Evolutionary conservation across 2,888 invertebrate species (phyloP).

Genomic region (Drosophila paramelanica): DNA sequence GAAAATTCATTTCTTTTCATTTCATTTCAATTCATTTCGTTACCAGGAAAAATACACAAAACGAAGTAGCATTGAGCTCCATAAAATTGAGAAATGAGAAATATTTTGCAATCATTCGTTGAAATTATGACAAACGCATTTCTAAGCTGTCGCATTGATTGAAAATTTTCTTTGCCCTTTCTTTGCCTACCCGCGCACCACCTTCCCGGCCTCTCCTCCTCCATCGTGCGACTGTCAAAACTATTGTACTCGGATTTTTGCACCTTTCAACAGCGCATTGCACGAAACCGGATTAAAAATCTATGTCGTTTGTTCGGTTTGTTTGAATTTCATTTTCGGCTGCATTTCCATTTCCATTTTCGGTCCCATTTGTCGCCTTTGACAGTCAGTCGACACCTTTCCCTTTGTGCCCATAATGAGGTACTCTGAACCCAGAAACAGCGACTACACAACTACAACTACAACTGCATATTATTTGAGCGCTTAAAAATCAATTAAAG

Average conservation of each 20-base stretch:
- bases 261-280: conserved; percentile 58
- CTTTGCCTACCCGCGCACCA: conserved; percentile 1
- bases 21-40: conserved; percentile 46
- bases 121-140: conserved; percentile 79
- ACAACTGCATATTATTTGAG: conserved; percentile 49
- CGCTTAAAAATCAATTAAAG: conserved; percentile 73
- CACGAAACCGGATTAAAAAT: conserved; percentile 50
- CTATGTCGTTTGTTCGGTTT: conserved; percentile 46
- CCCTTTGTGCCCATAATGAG: conserved; percentile 57
- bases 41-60: conserved; percentile 36
- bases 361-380: conserved; percentile 23
- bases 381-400: conserved; percentile 68
- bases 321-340: conserved; percentile 61
- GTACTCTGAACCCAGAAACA: conserved; percentile 15
- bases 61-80: conserved; percentile 14
- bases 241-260: conserved; percentile 58
- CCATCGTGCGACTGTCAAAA: not conserved
- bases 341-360: conserved; percentile 17
- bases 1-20: conserved; percentile 68
- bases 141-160: conserved; percentile 75
- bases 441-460: conserved; percentile 32
- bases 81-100: conserved; percentile 65
- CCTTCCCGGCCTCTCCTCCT: conserved; percentile 1
- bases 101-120: conserved; percentile 74
- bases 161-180: conserved; percentile 58